Evolutionary conservation across 2,888 invertebrate species (phyloP), one percentile per base, ranked within the genome.

Genomic region (Agrochola lychnidis): DNA sequence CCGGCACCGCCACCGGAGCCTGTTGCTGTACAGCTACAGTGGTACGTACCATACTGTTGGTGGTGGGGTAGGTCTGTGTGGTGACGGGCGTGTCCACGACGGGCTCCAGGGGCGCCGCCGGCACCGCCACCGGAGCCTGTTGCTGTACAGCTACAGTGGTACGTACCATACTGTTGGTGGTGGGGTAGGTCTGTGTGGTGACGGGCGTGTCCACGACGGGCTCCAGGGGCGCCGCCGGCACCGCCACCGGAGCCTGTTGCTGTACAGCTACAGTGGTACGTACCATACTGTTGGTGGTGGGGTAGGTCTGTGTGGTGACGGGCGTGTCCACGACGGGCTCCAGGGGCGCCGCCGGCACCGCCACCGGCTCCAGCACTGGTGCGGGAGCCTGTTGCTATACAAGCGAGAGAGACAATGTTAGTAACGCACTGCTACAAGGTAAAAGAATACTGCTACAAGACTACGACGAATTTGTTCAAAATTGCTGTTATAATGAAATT

Each of bases 251-350:
- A 19, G 51, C 48, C 48, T 48, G 48, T 48, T 48, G 48, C 48
- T 48, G 36, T 48, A 16, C 48, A 48, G 48, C 19, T 48, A 16
- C 48, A 48, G 59, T 30, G 70, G 3, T 73, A 74, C 75, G n/a
- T 62, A 70, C 70, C 70, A 70, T 70, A 12, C 4, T 45, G 72
- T 19, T 73, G 89, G 84, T 75, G 89, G 92, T 51, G 77, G 87
- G 72, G 73, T 89, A 84, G 81, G 85, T 4, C 87, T 82, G 77
- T 89, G 92, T 10, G 63, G 64, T 2, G 70, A 64, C 59, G 30
- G 73, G 75, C 1, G 63, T 0, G 4, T 64, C 76, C 40, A 0
- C 90, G 73, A 94, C 95, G 16, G 94, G 93, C 82, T 99, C 99
- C 88, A 99, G 97, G 7, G 98, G 14, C 40, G 22, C 63, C 4